Evolutionary conservation across 2,113 vertebrate species (phyloP), one percentile per base, ranked within the genome.

Genomic region (Cyanoliseus patagonus): DNA sequence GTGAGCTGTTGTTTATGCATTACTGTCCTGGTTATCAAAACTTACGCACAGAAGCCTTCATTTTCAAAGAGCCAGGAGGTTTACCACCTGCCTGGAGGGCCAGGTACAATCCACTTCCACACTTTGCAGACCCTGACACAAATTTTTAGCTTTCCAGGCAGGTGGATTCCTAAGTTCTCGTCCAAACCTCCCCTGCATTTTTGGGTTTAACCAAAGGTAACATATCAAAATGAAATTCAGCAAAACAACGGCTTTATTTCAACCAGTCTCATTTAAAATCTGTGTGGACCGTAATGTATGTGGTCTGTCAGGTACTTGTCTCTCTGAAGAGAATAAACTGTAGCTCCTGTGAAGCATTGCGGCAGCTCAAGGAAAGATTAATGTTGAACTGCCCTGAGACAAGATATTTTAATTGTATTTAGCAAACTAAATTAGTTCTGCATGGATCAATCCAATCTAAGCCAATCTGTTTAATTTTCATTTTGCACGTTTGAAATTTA

Each of bases 331-430:
- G 68, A 90, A 86, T 73, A 80, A 96, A 64, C 79, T 86, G 41
- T 22, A 86, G 30, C 27, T 94, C 83, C 72, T 11, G 7, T 85
- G 84, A 91, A 92, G 33, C 37, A 35, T 23, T 47, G 37, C 82
- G 76, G 83, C 75, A 91, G 83, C 49, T 92, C 91, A 84, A 88
- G 73, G 39, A 73, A 94, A 96, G 86, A 95, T 92, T 90, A 93
- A 93, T 95, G 61, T 68, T 92, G 79, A 93, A 93, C 76, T 35
- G 4, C 88, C 85, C 80, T 78, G 66, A 95, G 83, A 96, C 69
- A 92, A 96, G 94, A 78, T 84, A 90, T 86, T 95, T 92, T 90
- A 93, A 96, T 84, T 95, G 66, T 92, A 91, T 91, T 96, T 97
- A 94, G 83, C 66, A 91, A 94, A 79, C 91, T 76, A 89, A 89